Conservation (phyloP, 2,113 vertebrate species). For the Capricornis sumatraensis region DNA sequence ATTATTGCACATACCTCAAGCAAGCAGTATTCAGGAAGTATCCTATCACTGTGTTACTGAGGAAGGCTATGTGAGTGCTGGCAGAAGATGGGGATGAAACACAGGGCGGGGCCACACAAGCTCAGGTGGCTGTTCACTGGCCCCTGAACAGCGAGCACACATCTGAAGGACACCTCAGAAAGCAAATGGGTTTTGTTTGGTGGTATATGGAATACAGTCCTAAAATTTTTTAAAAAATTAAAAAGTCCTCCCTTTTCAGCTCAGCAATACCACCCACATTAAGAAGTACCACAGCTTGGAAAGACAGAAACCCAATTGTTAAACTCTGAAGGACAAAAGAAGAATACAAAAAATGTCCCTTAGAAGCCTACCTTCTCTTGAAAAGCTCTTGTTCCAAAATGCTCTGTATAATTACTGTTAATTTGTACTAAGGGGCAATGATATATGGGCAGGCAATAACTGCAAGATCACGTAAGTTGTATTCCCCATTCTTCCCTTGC, state of each 20-base stretch:
- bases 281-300: background rate
- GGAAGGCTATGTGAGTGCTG: background rate
- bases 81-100: background rate
- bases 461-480: background rate
- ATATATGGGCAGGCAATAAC: background rate
- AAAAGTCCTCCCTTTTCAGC: background rate
- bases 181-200: background rate
- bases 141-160: background rate
- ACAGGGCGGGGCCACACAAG: background rate
- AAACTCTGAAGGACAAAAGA: background rate
- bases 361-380: background rate
- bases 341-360: background rate
- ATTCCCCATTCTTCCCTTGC: background rate
- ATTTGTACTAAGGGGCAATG: background rate
- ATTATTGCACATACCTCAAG: background rate
- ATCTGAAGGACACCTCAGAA: background rate
- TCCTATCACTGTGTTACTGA: background rate
- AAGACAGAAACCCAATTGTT: background rate
- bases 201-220: background rate
- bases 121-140: background rate
- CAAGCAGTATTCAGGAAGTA: background rate
- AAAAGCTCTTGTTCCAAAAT: slow-evolving; percentile 20
- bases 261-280: background rate
- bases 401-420: background rate
- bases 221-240: background rate